phyloP scores from a whole-genome alignment of 2,113 vertebrate species.

The Eptesicus fuscus region DNA sequence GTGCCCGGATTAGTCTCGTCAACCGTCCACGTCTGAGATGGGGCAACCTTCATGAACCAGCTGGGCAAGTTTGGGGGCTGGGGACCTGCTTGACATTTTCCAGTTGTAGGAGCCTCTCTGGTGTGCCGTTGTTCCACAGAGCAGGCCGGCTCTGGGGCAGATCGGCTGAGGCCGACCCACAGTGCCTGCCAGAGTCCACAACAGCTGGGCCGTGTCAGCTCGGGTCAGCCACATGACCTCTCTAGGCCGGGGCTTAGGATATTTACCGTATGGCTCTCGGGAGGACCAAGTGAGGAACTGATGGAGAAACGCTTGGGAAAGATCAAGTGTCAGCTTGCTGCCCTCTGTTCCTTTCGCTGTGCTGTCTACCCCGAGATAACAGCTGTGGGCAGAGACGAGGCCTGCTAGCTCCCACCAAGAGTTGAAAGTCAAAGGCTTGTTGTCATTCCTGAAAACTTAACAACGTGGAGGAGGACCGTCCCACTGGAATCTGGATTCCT shows the following conservation, averaged over 20 bases:
- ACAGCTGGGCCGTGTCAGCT: background rate
- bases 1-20: background rate
- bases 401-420: background rate
- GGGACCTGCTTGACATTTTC: background rate
- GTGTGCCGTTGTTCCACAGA: background rate
- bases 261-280: background rate
- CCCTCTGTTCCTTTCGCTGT: background rate
- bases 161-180: background rate
- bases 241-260: background rate
- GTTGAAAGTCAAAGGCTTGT: constrained; percentile 43
- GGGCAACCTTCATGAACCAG: background rate
- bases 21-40: background rate
- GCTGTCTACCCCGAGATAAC: background rate
- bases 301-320: background rate
- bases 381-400: background rate
- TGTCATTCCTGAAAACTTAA: constrained; percentile 11
- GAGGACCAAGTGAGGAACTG: background rate
- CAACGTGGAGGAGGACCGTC: background rate
- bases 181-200: background rate
- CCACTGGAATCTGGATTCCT: background rate
- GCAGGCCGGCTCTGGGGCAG: background rate
- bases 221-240: background rate
- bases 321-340: background rate
- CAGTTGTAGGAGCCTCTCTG: background rate
- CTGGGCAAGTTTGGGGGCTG: background rate